These are phyloP conservation scores for Cordylochernes scorpioides DNA, from an alignment of 2,888 invertebrate species.

Conservation along the genomic window DNA sequence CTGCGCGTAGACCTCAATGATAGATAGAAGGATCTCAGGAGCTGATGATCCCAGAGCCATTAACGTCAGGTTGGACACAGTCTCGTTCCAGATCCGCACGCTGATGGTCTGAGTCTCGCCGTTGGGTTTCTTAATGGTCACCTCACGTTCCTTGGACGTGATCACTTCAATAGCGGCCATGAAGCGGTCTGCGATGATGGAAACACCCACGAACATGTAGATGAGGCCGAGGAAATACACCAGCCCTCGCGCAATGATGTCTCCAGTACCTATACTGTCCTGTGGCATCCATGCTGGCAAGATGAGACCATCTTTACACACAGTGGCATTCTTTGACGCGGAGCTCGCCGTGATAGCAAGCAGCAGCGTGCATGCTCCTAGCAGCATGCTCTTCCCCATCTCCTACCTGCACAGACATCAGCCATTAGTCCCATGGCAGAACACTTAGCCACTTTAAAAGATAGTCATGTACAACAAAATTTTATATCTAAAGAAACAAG, in stretches of 20 bases:
- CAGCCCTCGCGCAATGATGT: constrained; percentile 54
- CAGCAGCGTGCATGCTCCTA: neutral
- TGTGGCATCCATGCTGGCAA: constrained; percentile 69
- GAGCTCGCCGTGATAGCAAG: neutral
- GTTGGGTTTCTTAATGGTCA: constrained; percentile 61
- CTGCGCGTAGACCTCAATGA: constrained; percentile 89
- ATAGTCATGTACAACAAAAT: too few species aligned
- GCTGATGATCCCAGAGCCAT: constrained; percentile 99
- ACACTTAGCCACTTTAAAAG: too few species aligned
- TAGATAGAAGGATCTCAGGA: constrained; percentile 85
- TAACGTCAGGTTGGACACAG: constrained; percentile 86
- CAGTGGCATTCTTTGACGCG: constrained; percentile 21
- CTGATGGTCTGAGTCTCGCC: constrained; percentile 63
- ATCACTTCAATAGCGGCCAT: constrained; percentile 99
- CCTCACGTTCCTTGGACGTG: constrained; percentile 80
- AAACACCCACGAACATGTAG: constrained; percentile 93
- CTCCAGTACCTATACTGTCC: constrained; percentile 41
- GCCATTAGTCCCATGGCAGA: too few species aligned
- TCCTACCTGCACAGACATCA: too few species aligned
- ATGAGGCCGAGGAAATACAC: constrained; percentile 66
- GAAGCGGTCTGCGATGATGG: constrained; percentile 92
- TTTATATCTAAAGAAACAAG: too few species aligned
- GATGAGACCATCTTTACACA: constrained; percentile 55
- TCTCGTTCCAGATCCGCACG: constrained; percentile 98
- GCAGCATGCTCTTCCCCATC: too few species aligned